phyloP scores from a whole-genome alignment of 2,888 invertebrate species.

The Helleia helle region DNA sequence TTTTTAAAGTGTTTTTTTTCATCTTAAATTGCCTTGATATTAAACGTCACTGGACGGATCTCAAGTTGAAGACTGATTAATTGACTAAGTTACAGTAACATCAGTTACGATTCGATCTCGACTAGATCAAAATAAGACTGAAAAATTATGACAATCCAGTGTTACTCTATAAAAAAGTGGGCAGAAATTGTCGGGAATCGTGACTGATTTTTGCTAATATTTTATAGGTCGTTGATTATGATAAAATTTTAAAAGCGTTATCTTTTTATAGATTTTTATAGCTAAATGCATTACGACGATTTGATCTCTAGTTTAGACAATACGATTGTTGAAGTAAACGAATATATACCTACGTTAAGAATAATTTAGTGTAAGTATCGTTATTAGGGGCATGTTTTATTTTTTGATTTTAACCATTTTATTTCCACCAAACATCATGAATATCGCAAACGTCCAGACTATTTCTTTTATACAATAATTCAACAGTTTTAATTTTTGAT shows the following conservation, averaged over 20 bases:
- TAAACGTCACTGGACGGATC: slow-evolving; percentile 12
- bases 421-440: slow-evolving; percentile 31
- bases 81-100: slow-evolving; percentile 16
- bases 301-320: slow-evolving; percentile 40
- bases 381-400: slow-evolving; percentile 58
- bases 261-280: slow-evolving; percentile 45
- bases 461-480: slow-evolving; percentile 33
- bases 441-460: slow-evolving; percentile 30
- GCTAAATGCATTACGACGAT: slow-evolving; percentile 63
- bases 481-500: slow-evolving; percentile 58
- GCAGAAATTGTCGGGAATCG: slow-evolving; percentile 12
- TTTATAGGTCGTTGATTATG: slow-evolving; percentile 33
- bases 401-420: slow-evolving; percentile 52
- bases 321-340: slow-evolving; percentile 67
- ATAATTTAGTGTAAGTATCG: slow-evolving; percentile 28
- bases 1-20: too few species aligned
- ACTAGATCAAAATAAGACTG: slow-evolving; percentile 18
- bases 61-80: slow-evolving; percentile 20
- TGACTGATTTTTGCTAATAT: slow-evolving; percentile 15
- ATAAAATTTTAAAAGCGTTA: slow-evolving; percentile 39
- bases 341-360: slow-evolving; percentile 33
- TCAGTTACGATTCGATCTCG: slow-evolving; percentile 17
- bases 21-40: slow-evolving; percentile 16
- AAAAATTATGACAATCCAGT: slow-evolving; percentile 12
- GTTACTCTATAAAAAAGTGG: slow-evolving; percentile 2